Conservation (phyloP, 2,113 vertebrate species). For the Gambusia holbrooki region DNA sequence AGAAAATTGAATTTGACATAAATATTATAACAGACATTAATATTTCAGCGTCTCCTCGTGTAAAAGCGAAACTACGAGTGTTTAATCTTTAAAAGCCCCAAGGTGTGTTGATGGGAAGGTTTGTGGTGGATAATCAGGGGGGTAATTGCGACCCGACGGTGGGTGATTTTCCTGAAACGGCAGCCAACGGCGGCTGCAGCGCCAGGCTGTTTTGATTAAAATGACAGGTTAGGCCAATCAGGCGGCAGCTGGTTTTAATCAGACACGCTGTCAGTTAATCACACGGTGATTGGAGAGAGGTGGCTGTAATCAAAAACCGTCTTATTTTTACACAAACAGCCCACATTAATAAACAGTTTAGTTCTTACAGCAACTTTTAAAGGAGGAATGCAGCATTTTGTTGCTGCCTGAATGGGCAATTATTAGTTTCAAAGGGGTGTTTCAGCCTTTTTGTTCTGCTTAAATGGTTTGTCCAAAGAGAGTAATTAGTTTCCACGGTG, state of each 20-base stretch:
- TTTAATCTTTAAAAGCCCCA: constrained; percentile 45
- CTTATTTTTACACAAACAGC: constrained; percentile 35
- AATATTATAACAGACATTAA: constrained; percentile 34
- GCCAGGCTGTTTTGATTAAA: constrained; percentile 58
- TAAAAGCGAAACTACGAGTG: constrained; percentile 34
- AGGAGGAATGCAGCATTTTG: background rate
- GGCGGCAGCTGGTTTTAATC: constrained; percentile 64
- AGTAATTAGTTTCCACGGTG: background rate
- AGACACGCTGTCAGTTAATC: constrained; percentile 55
- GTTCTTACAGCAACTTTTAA: background rate
- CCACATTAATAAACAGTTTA: constrained; percentile 14
- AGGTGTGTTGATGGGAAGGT: constrained; percentile 42
- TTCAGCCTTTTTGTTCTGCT: background rate
- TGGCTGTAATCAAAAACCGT: constrained; percentile 44
- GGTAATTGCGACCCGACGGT: constrained; percentile 55
- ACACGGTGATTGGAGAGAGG: constrained; percentile 39
- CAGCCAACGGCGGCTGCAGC: constrained; percentile 29
- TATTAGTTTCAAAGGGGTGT: background rate
- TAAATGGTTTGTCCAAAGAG: background rate
- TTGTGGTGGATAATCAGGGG: constrained; percentile 50
- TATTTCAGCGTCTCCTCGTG: constrained; percentile 35
- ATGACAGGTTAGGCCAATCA: constrained; percentile 65
- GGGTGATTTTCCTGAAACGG: constrained; percentile 65
- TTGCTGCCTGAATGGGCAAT: background rate
- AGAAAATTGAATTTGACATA: constrained; percentile 24